These are phyloP conservation scores for Petrosia ficiformis DNA, from an alignment of 37 sponge, comb jelly and placozoan genomes.

Conservation along the genomic window DNA sequence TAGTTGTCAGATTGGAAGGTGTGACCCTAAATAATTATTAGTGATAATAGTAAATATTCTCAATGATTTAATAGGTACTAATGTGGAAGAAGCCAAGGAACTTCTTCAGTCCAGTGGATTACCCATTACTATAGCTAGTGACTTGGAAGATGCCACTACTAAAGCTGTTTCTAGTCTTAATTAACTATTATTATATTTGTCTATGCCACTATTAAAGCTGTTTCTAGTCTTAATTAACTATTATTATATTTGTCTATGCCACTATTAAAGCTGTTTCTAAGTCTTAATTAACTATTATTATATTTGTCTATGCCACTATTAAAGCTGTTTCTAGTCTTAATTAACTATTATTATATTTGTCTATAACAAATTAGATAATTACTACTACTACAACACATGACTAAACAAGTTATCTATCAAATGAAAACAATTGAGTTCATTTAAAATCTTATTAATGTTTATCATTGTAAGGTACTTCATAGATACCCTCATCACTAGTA, in stretches of 20 bases:
- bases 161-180: slow-evolving; percentile 63
- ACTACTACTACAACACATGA: too few species aligned
- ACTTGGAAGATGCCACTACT: slow-evolving; percentile 80
- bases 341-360: too few species aligned
- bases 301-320: too few species aligned
- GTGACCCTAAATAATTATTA: not conserved
- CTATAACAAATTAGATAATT: too few species aligned
- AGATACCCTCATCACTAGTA: too few species aligned
- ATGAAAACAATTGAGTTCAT: too few species aligned
- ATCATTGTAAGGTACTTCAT: too few species aligned
- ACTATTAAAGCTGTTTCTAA: slow-evolving; percentile 76
- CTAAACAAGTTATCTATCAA: too few species aligned
- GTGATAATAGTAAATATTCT: too few species aligned
- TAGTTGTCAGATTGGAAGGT: slow-evolving; percentile 95
- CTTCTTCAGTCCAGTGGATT: slow-evolving; percentile 82
- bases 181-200: not conserved
- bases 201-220: slow-evolving; percentile 88
- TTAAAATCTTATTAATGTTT: too few species aligned
- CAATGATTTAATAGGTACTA: slow-evolving; percentile 54
- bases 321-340: too few species aligned
- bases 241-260: too few species aligned
- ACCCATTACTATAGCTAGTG: slow-evolving; percentile 69
- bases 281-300: slow-evolving; percentile 5
- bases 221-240: slow-evolving; percentile 18
- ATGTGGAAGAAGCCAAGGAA: slow-evolving; percentile 81